Evolutionary conservation across 2,888 invertebrate species (phyloP).

Genomic region (Saturnia pavonia): DNA sequence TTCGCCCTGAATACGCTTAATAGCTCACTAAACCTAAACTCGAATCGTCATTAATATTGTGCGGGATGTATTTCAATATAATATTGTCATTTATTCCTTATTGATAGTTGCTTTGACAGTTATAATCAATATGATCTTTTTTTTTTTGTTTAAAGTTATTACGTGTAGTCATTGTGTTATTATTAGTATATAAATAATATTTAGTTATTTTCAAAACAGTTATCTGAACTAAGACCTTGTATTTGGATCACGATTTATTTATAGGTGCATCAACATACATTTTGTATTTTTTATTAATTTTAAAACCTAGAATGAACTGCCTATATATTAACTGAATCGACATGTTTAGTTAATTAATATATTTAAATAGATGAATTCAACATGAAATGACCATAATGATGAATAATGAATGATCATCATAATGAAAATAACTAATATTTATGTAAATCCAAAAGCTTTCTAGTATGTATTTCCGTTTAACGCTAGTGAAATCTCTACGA

Average conservation of each 20-base stretch:
- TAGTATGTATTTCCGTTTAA: not conserved
- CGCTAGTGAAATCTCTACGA: not conserved
- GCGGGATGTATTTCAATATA: conserved; percentile 19
- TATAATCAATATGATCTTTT: not conserved
- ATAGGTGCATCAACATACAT: no score
- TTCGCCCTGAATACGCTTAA: conserved; percentile 41
- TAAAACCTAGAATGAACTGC: no score
- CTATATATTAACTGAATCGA: no score
- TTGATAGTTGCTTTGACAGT: not conserved
- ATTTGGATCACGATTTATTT: no score
- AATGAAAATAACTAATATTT: not conserved
- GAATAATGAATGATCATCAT: no score
- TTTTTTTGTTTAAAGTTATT: not conserved
- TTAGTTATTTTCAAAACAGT: not conserved
- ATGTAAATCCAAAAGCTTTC: not conserved
- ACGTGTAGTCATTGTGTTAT: not conserved
- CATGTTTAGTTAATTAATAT: no score
- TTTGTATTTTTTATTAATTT: no score
- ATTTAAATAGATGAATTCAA: no score
- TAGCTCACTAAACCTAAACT: conserved; percentile 38
- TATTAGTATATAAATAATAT: not conserved
- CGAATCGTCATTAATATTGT: conserved; percentile 56
- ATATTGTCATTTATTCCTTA: conserved; percentile 7
- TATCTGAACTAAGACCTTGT: not conserved
- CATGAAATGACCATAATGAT: no score